Base-by-base conservation (phyloP, 2,797 vertebrate species). In the Pelobates cultripes region DNA sequence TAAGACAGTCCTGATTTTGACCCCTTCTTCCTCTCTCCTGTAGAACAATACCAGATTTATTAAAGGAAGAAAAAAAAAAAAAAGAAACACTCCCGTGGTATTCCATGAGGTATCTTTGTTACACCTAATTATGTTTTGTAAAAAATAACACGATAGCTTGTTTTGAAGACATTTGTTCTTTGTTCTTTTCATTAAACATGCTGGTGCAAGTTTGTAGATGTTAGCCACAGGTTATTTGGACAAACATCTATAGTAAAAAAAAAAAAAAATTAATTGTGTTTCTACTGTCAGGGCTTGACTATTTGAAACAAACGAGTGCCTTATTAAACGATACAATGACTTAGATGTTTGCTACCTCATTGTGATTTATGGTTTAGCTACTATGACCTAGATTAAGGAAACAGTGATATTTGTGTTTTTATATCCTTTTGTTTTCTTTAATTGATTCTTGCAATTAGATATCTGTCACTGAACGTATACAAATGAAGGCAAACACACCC, bases 181-280 rank as follows among this genome's bases (percentile, higher is more conserved):
- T 84, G 77, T 84, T 84, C 77, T 75, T 7, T 7, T 43, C 6
- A 13, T 12, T 28, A 41, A 57, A 45, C 72, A 28, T 75, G 82
- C 75, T 64, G 63, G 61, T 66, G 63, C 77, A 75, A 55, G 68
- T 72, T 55, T 82, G 67, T 7, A 72, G 70, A 72, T 66, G 7
- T 12, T 57, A 80, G 63, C 79, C 79, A 80, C 63, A 68, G 66
- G 53, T 44, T 70, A 75, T 78, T 78, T 83, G 66, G 66, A 61
- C 63, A 77, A 72, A 72, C 68, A 77, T 67, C 79, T 75, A 70
- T 70, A 70, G 67, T 43, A 64, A 75, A 70, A 47, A 45, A 67
- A 82, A 28, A 55, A 28, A 45, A n/a, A 43, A 73, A 73, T 77
- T 78, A 67, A 82, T 82, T 67, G 28, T 71, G 45, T 45, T 43